These are phyloP conservation scores for Balaenoptera acutorostrata DNA, from an alignment of 2,113 vertebrate species.

Conservation along the genomic window DNA sequence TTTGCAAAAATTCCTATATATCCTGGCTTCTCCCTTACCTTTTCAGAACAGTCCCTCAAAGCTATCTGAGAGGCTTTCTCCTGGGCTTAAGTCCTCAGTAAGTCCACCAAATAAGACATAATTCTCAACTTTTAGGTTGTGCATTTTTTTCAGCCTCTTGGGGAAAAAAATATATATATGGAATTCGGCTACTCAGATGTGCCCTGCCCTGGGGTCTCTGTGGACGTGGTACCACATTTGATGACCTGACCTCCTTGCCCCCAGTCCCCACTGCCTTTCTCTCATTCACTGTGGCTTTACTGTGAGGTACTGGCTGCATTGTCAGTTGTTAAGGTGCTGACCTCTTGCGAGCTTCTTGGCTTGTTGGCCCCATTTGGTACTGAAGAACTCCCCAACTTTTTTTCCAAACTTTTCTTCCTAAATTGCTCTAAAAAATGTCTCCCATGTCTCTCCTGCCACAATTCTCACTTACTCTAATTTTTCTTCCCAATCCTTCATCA, in stretches of 20 bases:
- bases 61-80: neutral
- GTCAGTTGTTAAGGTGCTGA: neutral
- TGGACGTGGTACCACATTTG: neutral
- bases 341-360: neutral
- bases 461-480: neutral
- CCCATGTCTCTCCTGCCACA: neutral
- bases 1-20: neutral
- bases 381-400: neutral
- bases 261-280: neutral
- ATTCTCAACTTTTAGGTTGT: neutral
- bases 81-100: neutral
- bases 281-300: neutral
- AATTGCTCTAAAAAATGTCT: neutral
- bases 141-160: neutral
- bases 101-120: neutral
- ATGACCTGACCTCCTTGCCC: neutral
- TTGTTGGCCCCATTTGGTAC: neutral
- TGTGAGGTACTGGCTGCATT: neutral
- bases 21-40: neutral
- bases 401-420: neutral
- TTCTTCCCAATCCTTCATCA: slow-evolving; percentile 31
- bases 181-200: neutral
- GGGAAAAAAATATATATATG: neutral
- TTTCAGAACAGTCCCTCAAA: neutral
- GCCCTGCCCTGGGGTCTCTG: neutral